phyloP scores from a whole-genome alignment of 2,888 invertebrate species.

The Bombyx huttoni region DNA sequence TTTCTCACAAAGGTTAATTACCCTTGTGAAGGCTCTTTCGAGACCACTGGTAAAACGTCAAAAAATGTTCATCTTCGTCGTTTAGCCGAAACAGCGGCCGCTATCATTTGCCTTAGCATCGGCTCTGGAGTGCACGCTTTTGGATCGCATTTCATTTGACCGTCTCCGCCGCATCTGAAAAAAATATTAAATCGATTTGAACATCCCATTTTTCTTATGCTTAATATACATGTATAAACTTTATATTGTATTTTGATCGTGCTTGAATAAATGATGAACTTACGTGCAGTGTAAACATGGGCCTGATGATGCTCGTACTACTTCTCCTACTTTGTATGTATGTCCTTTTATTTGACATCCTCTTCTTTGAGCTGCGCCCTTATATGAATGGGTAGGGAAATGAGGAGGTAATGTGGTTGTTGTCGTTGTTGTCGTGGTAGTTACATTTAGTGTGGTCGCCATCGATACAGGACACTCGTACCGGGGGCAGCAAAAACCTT shows the following conservation, averaged over 20 bases:
- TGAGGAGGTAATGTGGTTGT: slow-evolving; percentile 89
- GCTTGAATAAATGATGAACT: slow-evolving; percentile 51
- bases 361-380: slow-evolving; percentile 79
- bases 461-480: slow-evolving; percentile 94
- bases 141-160: slow-evolving; percentile 96
- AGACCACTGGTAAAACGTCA: slow-evolving; percentile 23
- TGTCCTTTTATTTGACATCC: slow-evolving; percentile 91
- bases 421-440: slow-evolving; percentile 90
- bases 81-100: slow-evolving; percentile 81
- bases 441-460: slow-evolving; percentile 85
- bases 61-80: slow-evolving; percentile 77
- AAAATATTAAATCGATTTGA: not conserved
- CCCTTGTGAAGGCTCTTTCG: slow-evolving; percentile 45
- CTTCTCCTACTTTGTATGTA: slow-evolving; percentile 88
- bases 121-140: slow-evolving; percentile 91
- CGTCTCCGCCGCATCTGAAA: slow-evolving; percentile 90
- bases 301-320: slow-evolving; percentile 88
- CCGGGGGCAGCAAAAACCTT: slow-evolving; percentile 94
- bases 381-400: slow-evolving; percentile 84
- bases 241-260: too few relatives aligned
- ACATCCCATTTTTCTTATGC: too few relatives aligned
- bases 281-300: slow-evolving; percentile 96
- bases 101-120: slow-evolving; percentile 91
- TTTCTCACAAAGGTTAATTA: slow-evolving; percentile 48
- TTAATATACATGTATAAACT: too few relatives aligned